Conservation (phyloP, 1,140 invertebrate species). For the Drosophila mauritiana region DNA sequence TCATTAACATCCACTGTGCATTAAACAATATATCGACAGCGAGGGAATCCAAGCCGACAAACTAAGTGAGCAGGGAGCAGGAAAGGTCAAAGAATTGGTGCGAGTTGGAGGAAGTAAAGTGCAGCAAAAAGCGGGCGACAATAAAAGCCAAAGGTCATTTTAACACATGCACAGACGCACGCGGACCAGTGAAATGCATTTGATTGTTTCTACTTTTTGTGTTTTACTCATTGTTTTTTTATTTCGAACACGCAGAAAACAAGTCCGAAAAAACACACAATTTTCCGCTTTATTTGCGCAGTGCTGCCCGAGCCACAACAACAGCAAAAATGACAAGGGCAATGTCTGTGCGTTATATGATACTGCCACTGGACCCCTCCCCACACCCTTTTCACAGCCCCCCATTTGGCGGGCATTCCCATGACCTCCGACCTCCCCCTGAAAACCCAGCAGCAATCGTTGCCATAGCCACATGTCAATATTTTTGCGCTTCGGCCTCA, state of each 20-base stretch:
- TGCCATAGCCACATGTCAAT: constrained; percentile 75
- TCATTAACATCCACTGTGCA: constrained; percentile 1
- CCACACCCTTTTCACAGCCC: background rate
- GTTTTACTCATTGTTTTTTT: constrained; percentile 32
- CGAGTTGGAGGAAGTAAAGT: constrained; percentile 8
- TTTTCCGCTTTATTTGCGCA: constrained; percentile 77
- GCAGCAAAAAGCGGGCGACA: constrained; percentile 37
- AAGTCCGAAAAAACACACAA: constrained; percentile 59
- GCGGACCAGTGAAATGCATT: constrained; percentile 68
- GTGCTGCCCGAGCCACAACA: constrained; percentile 31
- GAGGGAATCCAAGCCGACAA: background rate
- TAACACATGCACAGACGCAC: constrained; percentile 47
- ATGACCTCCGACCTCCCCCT: background rate
- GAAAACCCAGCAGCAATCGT: constrained; percentile 13
- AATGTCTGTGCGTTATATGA: constrained; percentile 61
- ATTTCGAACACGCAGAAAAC: constrained; percentile 49
- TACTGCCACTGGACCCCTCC: constrained; percentile 21
- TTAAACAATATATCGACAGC: background rate
- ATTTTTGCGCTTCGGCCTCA: constrained; percentile 65
- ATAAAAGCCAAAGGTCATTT: constrained; percentile 76
- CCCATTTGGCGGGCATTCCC: background rate
- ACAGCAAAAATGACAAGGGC: constrained; percentile 44
- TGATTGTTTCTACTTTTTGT: constrained; percentile 69
- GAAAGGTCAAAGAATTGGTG: background rate
- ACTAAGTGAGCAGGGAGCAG: background rate